Evolutionary conservation across 2,113 vertebrate species (phyloP).

Genomic region (Ceratotherium simum): DNA sequence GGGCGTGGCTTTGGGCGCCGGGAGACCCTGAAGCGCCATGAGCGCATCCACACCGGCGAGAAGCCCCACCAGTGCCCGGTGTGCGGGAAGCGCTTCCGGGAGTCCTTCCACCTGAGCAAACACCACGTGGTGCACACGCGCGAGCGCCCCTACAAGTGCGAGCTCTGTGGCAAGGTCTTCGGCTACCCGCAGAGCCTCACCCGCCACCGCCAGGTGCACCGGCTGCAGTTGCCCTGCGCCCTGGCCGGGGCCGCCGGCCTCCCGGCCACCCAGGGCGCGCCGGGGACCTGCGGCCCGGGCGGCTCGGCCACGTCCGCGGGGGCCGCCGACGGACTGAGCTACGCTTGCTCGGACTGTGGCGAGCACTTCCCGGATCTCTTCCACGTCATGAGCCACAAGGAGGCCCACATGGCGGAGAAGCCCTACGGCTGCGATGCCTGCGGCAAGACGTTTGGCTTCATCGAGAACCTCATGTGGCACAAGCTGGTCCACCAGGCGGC

Average conservation of each 20-base stretch:
- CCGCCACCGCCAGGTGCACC: conserved; percentile 94
- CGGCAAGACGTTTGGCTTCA: conserved; percentile 87
- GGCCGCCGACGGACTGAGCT: conserved; percentile 83
- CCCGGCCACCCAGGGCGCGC: conserved; percentile 82
- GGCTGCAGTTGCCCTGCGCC: conserved; percentile 89
- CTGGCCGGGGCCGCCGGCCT: conserved; percentile 82
- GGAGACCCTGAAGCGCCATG: conserved; percentile 94
- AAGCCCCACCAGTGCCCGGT: conserved; percentile 94
- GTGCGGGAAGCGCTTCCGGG: conserved; percentile 95
- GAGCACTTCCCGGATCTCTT: conserved; percentile 87
- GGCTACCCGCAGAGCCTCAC: conserved; percentile 96
- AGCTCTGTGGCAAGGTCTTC: conserved; percentile 95
- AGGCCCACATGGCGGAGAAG: conserved; percentile 83
- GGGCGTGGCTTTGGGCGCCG: conserved; percentile 92
- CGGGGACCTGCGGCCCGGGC: conserved; percentile 73
- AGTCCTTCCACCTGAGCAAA: conserved; percentile 95
- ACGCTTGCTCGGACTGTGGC: conserved; percentile 86
- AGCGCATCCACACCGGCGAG: conserved; percentile 93
- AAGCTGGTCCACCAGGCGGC: conserved; percentile 86
- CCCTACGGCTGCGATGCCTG: conserved; percentile 86
- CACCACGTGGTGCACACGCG: conserved; percentile 96
- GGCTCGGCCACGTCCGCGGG: conserved; percentile 72
- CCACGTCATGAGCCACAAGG: conserved; percentile 87
- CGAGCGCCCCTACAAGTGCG: conserved; percentile 95
- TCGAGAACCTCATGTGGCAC: conserved; percentile 89